Percentiles rank a stretch among this genome's conserved stretches.
These are phyloP conservation scores for Andrena bicolor DNA, from an alignment of 2,888 invertebrate genomes.

Conservation along the genomic window DNA sequence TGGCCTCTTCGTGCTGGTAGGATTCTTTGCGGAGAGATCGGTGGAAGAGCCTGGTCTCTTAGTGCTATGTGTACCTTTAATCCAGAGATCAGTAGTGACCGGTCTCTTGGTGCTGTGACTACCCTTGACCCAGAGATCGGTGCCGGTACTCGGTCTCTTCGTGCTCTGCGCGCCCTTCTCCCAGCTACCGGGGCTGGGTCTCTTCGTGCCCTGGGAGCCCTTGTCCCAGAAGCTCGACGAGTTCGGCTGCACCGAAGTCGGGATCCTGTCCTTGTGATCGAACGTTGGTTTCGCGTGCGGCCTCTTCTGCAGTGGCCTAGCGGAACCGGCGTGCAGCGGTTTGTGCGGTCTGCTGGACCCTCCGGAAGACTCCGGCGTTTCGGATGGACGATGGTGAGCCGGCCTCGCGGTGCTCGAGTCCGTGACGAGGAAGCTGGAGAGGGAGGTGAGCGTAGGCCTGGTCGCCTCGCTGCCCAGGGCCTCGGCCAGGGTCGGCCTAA, in stretches of 20 bases:
- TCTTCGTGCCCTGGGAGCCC: constrained; percentile 26
- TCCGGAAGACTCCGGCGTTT: constrained; percentile 79
- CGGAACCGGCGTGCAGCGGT: constrained; percentile 66
- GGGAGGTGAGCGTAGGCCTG: constrained; percentile 78
- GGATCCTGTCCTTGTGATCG: constrained; percentile 64
- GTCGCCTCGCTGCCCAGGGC: constrained; percentile 83
- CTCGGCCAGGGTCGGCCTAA: constrained; percentile 71
- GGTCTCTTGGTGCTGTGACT: constrained; percentile 22
- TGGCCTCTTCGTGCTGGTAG: constrained; percentile 17
- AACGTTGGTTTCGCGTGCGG: constrained; percentile 80
- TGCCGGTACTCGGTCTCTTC: constrained; percentile 2
- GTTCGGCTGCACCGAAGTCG: constrained; percentile 49
- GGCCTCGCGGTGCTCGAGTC: constrained; percentile 80
- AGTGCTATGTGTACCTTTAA: constrained; percentile 17
- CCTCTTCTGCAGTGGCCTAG: constrained; percentile 78
- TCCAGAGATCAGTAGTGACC: not conserved
- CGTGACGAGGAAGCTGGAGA: constrained; percentile 67
- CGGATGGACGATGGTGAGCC: constrained; percentile 82
- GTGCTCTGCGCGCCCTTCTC: constrained; percentile 25
- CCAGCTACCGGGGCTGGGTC: not conserved
- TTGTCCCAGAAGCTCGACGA: constrained; percentile 53
- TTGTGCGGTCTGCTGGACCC: constrained; percentile 74
- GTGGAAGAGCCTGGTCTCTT: constrained; percentile 24
- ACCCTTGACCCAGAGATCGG: constrained; percentile 58
- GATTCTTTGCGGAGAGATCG: constrained; percentile 57